These are phyloP conservation scores for Clupea harengus DNA, from an alignment of 2,113 vertebrate genomes.

Conservation along the genomic window DNA sequence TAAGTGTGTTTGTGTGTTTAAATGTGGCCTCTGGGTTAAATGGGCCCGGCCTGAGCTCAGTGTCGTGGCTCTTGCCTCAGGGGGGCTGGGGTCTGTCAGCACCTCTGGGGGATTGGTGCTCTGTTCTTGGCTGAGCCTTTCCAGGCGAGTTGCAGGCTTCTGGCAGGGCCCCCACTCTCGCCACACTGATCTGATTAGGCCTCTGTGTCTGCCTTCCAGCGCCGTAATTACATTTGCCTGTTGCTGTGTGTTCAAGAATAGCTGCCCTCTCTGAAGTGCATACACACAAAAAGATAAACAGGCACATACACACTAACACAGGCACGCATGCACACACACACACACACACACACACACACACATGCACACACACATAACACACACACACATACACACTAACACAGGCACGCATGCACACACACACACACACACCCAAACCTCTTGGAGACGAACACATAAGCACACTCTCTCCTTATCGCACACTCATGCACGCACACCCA, in stretches of 20 bases:
- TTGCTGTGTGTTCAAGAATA: slow-evolving; percentile 76
- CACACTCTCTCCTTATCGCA: background rate
- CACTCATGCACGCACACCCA: background rate
- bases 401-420: background rate
- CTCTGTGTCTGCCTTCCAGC: slow-evolving; percentile 54
- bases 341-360: background rate
- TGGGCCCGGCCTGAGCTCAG: background rate
- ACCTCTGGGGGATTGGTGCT: slow-evolving; percentile 23
- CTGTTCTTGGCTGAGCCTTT: slow-evolving; percentile 54
- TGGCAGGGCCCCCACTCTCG: slow-evolving; percentile 40
- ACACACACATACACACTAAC: background rate
- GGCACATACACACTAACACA: background rate
- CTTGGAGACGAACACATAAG: slow-evolving; percentile 2
- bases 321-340: background rate
- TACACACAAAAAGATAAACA: slow-evolving; percentile 48
- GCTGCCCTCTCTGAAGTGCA: slow-evolving; percentile 55
- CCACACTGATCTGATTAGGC: slow-evolving; percentile 69
- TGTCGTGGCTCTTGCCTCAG: slow-evolving; percentile 8
- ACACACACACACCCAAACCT: background rate
- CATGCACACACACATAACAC: background rate
- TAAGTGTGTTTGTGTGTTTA: background rate
- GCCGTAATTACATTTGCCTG: slow-evolving; percentile 72
- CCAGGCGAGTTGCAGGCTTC: slow-evolving; percentile 56
- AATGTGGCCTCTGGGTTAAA: background rate
- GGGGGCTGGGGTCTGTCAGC: slow-evolving; percentile 38